Base-by-base conservation (phyloP, 2,113 vertebrate genomes). In the Clarias macrocephalus region DNA sequence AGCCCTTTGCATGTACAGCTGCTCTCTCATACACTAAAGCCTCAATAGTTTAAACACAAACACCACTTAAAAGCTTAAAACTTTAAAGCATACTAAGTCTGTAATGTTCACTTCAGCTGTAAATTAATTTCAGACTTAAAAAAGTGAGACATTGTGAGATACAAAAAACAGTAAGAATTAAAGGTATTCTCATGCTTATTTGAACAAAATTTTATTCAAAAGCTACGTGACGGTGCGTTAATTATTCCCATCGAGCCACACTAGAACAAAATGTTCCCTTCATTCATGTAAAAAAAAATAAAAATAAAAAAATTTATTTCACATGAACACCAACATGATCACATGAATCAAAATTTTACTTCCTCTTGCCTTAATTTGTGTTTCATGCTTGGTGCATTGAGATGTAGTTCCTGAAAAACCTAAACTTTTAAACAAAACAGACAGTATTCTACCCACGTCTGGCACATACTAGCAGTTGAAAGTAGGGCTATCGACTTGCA, bases 61-160 rank as follows among this genome's bases (percentile, higher is more conserved):
- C 62, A 37, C 23, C 60, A 82, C 59, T 63, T 48, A 82, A 63
- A 82, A 48, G 23, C 9, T 48, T 42, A 59, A 18, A 59, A 56
- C 1, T 79, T 15, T 33, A 80, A 33, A 80, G 79, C 30, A 37
- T 81, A 62, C 57, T 0, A 2, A 30, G 54, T 37, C 16, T 33
- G 73, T 13, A 84, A 13, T 2, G 19, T 77, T 54, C 25, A 77
- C 73, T 5, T 25, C 48, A 77, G 73, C 56, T 56, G 52, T 9
- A 79, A 7, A 76, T 76, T 76, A 76, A 76, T 52, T 23, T 75
- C 21, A 75, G n/a, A 76, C 42, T n/a, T 76, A 76, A n/a, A 73
- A 73, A 15, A 52, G 12, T 42, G 9, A 76, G 23, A n/a, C 42
- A 7, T 42, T 42, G 42, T 52, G 12, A 52, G 7, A 76, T 76